Percentiles rank a stretch among this genome's conserved stretches.
phyloP scores from a whole-genome alignment of 2,113 vertebrate species.

The Callipepla californica region DNA sequence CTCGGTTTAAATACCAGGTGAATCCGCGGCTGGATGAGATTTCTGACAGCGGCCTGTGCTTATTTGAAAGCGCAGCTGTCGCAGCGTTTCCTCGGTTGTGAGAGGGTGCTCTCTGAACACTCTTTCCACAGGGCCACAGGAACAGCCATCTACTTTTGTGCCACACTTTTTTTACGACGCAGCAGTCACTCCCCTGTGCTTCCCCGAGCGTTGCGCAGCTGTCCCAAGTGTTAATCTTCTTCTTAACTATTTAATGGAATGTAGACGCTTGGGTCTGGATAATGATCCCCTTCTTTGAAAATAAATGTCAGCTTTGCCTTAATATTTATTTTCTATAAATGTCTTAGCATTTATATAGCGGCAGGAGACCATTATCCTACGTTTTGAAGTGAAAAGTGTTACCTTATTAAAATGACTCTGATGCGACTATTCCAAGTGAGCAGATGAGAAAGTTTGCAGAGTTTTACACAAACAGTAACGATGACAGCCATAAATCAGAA shows the following conservation, averaged over 20 bases:
- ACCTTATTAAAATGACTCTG: conserved; percentile 82
- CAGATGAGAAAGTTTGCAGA: conserved; percentile 69
- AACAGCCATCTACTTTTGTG: background rate
- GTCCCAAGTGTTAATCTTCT: conserved; percentile 34
- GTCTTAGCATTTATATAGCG: conserved; percentile 77
- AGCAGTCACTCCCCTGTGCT: background rate
- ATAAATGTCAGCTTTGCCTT: conserved; percentile 85
- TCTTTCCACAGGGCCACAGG: background rate
- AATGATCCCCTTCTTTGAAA: conserved; percentile 75
- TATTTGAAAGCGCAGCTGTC: background rate
- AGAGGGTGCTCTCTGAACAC: background rate
- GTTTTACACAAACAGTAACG: conserved; percentile 72
- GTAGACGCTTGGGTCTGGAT: conserved; percentile 58
- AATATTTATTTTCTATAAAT: conserved; percentile 83
- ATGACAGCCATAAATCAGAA: conserved; percentile 73
- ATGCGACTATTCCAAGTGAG: conserved; percentile 69
- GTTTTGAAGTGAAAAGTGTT: conserved; percentile 77
- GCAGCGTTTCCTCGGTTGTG: background rate
- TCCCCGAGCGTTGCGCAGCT: background rate
- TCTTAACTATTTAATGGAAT: conserved; percentile 56
- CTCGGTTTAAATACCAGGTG: background rate
- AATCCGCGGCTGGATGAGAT: background rate
- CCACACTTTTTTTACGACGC: conserved; percentile 2
- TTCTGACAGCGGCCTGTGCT: background rate
- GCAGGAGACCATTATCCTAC: conserved; percentile 73